Evolutionary conservation across 2,888 invertebrate genomes (phyloP).

Genomic region (Tinea semifulvella): DNA sequence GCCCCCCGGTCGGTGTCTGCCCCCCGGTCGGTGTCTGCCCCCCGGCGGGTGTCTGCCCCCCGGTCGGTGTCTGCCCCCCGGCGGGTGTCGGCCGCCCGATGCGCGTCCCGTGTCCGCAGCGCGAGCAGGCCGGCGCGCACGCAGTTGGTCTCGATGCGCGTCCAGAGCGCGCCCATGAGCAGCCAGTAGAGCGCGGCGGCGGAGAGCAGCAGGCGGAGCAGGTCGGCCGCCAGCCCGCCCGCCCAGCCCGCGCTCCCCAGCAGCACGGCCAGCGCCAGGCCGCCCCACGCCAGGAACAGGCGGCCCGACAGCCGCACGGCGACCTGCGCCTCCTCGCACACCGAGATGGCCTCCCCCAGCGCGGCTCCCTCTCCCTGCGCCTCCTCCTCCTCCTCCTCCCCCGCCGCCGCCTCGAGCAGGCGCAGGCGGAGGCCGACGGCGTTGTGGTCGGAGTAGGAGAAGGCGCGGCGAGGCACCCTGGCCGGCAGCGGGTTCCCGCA

Average conservation of each 20-base stretch:
- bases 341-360: constrained; percentile 56
- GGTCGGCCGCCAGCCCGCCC: constrained; percentile 55
- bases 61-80: too few species aligned
- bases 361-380: constrained; percentile 24
- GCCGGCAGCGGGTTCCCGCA: constrained; percentile 75
- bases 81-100: too few species aligned
- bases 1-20: too few species aligned
- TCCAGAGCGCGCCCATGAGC: constrained; percentile 85
- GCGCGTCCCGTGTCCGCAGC: too few species aligned
- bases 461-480: constrained; percentile 73
- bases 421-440: constrained; percentile 73
- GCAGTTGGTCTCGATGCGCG: constrained; percentile 81
- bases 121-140: constrained; percentile 77
- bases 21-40: too few species aligned
- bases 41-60: too few species aligned
- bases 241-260: constrained; percentile 59
- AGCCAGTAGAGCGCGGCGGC: constrained; percentile 73
- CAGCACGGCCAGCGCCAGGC: constrained; percentile 59
- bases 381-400: constrained; percentile 19
- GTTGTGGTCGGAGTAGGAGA: constrained; percentile 92
- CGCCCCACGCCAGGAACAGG: constrained; percentile 60
- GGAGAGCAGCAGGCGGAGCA: constrained; percentile 70
- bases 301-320: constrained; percentile 57
- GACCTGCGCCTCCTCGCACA: constrained; percentile 66
- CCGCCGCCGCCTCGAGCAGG: constrained; percentile 23